A percentile compares a stretch with the other conserved stretches of the same genome.
Conservation (phyloP, 2,888 invertebrate genomes). For the Eretmocerus hayati region DNA sequence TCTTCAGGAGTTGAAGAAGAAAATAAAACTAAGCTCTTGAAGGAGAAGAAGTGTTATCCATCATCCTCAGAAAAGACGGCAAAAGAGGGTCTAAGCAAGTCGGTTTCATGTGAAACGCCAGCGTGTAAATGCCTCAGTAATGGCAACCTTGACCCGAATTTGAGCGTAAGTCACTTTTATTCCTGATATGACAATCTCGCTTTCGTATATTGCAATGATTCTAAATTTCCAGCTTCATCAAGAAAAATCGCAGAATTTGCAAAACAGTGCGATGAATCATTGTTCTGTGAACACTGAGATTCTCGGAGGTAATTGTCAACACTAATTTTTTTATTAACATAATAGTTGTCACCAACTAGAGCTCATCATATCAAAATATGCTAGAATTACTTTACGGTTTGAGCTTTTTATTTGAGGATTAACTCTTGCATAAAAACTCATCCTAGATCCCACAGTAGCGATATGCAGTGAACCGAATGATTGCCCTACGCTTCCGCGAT, state of each 20-base stretch:
- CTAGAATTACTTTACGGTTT: too few species aligned
- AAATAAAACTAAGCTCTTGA: slow-evolving; percentile 15
- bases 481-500: neutral
- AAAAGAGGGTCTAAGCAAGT: slow-evolving; percentile 14
- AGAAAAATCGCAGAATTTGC: slow-evolving; percentile 10
- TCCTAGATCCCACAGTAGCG: neutral
- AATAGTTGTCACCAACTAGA: too few species aligned
- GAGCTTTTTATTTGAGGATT: neutral
- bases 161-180: slow-evolving; percentile 3
- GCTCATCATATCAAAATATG: too few species aligned
- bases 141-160: neutral
- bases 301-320: slow-evolving; percentile 8
- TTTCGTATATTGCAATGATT: neutral
- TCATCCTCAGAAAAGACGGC: slow-evolving; percentile 13
- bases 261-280: slow-evolving; percentile 3
- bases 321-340: too few species aligned
- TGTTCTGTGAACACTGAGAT: slow-evolving; percentile 3
- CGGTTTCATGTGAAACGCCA: slow-evolving; percentile 15
- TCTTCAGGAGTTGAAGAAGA: slow-evolving; percentile 16
- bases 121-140: slow-evolving; percentile 13
- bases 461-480: slow-evolving; percentile 3
- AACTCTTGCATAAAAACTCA: neutral
- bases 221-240: slow-evolving; percentile 3
- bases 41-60: slow-evolving; percentile 17
- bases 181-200: neutral